Conservation (phyloP, 2,888 invertebrate species). For the Clusia tigrina region DNA sequence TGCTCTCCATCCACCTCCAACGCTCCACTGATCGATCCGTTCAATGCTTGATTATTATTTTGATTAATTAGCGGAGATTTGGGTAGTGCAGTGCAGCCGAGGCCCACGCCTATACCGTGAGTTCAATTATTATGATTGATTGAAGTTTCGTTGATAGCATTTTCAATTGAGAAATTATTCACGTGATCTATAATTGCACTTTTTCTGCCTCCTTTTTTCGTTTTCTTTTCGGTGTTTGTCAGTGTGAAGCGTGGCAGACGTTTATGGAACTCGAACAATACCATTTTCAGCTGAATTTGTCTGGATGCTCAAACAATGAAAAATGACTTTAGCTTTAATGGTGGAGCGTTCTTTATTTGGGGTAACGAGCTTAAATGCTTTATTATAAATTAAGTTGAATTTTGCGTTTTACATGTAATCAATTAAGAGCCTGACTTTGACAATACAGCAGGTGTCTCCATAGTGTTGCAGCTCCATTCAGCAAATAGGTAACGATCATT, state of each 20-base stretch:
- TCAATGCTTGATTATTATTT: slow-evolving; percentile 59
- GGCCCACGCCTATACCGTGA: slow-evolving; percentile 13
- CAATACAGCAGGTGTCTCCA: background rate
- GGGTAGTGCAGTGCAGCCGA: slow-evolving; percentile 47
- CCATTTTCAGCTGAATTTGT: no score
- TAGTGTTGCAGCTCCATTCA: background rate
- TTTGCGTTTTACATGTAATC: background rate
- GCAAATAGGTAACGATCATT: background rate
- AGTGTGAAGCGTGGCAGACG: background rate
- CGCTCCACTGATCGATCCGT: slow-evolving; percentile 45
- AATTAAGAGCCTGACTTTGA: no score
- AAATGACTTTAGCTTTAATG: background rate
- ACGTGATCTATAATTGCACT: slow-evolving; percentile 56
- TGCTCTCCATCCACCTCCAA: background rate
- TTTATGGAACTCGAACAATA: no score
- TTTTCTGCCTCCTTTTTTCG: background rate
- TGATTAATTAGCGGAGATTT: slow-evolving; percentile 61
- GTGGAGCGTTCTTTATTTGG: background rate
- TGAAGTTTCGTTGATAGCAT: slow-evolving; percentile 57
- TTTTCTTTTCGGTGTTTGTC: background rate
- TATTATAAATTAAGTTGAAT: background rate
- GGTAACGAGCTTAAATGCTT: background rate
- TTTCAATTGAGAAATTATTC: slow-evolving; percentile 58
- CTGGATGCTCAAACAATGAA: background rate
- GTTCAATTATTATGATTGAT: slow-evolving; percentile 51